Evolutionary conservation across 1,140 invertebrate species (phyloP), one percentile per base, ranked within the genome.

Genomic region (Coenobita brevimanus): DNA sequence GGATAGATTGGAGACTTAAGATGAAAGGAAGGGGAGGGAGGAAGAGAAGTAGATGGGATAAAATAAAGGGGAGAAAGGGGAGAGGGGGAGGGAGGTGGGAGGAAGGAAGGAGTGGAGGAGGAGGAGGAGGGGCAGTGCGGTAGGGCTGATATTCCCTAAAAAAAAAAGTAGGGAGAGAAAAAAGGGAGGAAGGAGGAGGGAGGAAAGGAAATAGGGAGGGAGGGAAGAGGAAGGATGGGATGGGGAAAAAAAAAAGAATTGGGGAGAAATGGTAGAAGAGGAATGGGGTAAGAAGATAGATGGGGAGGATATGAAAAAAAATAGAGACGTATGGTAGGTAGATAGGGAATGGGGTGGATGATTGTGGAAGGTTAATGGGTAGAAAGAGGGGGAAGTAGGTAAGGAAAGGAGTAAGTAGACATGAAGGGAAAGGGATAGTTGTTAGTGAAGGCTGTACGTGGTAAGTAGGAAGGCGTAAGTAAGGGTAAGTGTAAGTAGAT

Each of bases 381-480:
- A 75, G 71, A 36, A 38, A 36, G 30, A 75, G 71, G n/a, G 71
- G 43, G 71, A 75, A n/a, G 41, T 10, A n/a, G 33, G 41, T n/a
- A 43, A 33, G 36, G 62, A 67, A n/a, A 57, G 54, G n/a, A n/a
- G n/a, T 10, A 57, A n/a, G 10, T 17, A 71, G 67, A 71, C 0
- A 2, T 17, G 30, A 27, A 71, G 67, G 3, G 27, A 38, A 43
- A 38, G 17, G 33, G 30, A 71, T 2, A 30, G 43, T n/a, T 2
- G 3, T 4, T 15, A 2, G 43, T 21, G 1, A 24, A 36, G 50
- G 24, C 6, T 30, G 0, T 15, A 69, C 13, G 67, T 2, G 33
- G 67, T n/a, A 38, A 73, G 17, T 3, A 38, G 69, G 8, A 73
- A 1, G 30, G 38, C 21, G 38, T 10, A n/a, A 15, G 41, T 8